Base-by-base conservation (phyloP, 2,888 invertebrate species). In the Linhomoeus sp. region DNA sequence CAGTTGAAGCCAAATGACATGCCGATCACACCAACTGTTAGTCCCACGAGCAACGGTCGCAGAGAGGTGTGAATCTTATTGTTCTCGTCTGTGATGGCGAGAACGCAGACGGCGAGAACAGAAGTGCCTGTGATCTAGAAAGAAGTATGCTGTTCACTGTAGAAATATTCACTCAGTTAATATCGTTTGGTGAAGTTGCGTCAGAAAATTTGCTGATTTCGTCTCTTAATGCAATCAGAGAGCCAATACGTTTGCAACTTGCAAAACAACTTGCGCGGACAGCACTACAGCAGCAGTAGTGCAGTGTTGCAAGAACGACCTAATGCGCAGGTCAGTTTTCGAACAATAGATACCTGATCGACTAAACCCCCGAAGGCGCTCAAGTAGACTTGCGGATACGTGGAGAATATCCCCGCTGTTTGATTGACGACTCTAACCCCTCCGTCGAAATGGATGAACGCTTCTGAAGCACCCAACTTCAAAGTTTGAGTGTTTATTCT, bases 291-390 rank as follows among this genome's bases (percentile, higher is more conserved):
- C n/a, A n/a, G n/a, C n/a, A n/a, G n/a, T n/a, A n/a, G n/a, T n/a
- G n/a, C n/a, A n/a, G n/a, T n/a, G n/a, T n/a, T n/a, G n/a, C n/a
- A n/a, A n/a, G n/a, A n/a, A n/a, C n/a, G n/a, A n/a, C n/a, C n/a
- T n/a, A n/a, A n/a, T n/a, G n/a, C n/a, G n/a, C n/a, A n/a, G n/a
- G n/a, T n/a, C n/a, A n/a, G n/a, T n/a, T n/a, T n/a, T n/a, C n/a
- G n/a, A n/a, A n/a, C n/a, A n/a, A n/a, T n/a, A n/a, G n/a, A n/a
- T 49, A 71, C 72, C 68, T 73, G 73, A 57, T 73, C 73, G 7
- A 64, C 58, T n/a, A 73, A 55, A 1, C 66, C 68, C n/a, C 67
- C 67, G 23, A 58, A 53, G 2, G 62, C 57, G 26, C 66, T 59
- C 9, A 72, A 61, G 52, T 64, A 67, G 1, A 58, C 54, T 23